phyloP scores from a whole-genome alignment of 1,140 invertebrate species.

The Lanistes nyassanus region DNA sequence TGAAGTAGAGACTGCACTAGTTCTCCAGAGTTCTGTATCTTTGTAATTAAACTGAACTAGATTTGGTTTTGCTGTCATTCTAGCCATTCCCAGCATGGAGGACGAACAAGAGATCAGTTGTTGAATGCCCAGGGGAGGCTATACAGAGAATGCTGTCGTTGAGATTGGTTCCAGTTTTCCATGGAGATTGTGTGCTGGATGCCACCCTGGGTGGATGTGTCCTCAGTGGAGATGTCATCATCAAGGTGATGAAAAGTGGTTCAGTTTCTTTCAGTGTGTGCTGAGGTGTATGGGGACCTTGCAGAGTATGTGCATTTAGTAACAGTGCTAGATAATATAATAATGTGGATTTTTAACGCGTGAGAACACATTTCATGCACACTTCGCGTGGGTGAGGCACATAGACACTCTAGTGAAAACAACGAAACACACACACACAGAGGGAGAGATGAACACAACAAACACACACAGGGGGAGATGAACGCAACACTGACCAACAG shows the following conservation, averaged over 20 bases:
- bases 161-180: slow-evolving; percentile 45
- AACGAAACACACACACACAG: too few relatives aligned
- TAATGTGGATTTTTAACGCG: too few relatives aligned
- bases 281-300: background rate
- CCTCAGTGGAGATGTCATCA: slow-evolving; percentile 50
- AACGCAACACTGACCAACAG: too few relatives aligned
- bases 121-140: slow-evolving; percentile 14
- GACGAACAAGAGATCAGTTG: slow-evolving; percentile 30
- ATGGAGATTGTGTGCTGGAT: slow-evolving; percentile 48
- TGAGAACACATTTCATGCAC: too few relatives aligned
- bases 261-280: background rate
- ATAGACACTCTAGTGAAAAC: too few relatives aligned
- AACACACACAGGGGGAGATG: too few relatives aligned
- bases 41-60: background rate
- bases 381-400: too few relatives aligned
- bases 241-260: slow-evolving; percentile 35
- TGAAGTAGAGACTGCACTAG: too few relatives aligned
- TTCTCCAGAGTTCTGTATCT: too few relatives aligned
- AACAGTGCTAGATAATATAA: too few relatives aligned
- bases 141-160: slow-evolving; percentile 25
- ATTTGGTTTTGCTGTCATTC: slow-evolving; percentile 12
- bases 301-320: too few relatives aligned
- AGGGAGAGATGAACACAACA: too few relatives aligned
- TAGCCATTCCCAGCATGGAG: slow-evolving; percentile 42
- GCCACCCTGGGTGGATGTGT: slow-evolving; percentile 35